Evolutionary conservation across 2,888 invertebrate genomes (phyloP), one percentile per base, ranked within the genome.

Genomic region (Thera obeliscata): DNA sequence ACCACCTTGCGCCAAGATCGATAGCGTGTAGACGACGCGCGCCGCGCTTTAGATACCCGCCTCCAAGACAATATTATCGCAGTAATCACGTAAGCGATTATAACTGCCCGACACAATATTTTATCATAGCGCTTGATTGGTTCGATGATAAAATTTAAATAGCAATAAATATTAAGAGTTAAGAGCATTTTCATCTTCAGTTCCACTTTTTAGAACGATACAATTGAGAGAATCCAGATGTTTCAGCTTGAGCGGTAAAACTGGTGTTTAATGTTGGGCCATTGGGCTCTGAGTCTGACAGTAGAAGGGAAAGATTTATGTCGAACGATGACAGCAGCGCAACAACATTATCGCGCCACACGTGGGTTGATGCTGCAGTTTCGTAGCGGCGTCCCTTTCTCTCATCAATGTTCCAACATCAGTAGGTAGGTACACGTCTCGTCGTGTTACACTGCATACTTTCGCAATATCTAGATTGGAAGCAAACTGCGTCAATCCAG

Each of bases 21-120:
- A 91, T 93, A 90, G 86, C 87, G 84, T 82, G 84, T 84, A 84
- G 89, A 84, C 88, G 90, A 82, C 85, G 87, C 87, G 87, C 88
- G 86, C 88, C 87, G 84, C 85, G 83, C 83, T 80, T 78, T 79
- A 76, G 72, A 56, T 56, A 56, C 56, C 63, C 80, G 83, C 86
- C 77, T 70, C 72, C 79, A 74, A 78, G 78, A 78, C 77, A 73
- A 76, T 77, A 76, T 76, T 75, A 81, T 76, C 82, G 78, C 80
- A 78, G 76, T 81, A 76, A 84, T 82, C 80, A 81, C 81, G n/a
- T 78, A 76, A 72, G 78, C 85, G 83, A 85, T 86, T 84, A 87
- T 85, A 86, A 83, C 81, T 38, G 57, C 22, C 35, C 48, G 9
- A 49, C 58, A 9, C 9, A 38, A n/a, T 50, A 12, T 64, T 65